Evolutionary conservation across 2,888 invertebrate species (phyloP).

Genomic region (Caenorhabditis plicata): DNA sequence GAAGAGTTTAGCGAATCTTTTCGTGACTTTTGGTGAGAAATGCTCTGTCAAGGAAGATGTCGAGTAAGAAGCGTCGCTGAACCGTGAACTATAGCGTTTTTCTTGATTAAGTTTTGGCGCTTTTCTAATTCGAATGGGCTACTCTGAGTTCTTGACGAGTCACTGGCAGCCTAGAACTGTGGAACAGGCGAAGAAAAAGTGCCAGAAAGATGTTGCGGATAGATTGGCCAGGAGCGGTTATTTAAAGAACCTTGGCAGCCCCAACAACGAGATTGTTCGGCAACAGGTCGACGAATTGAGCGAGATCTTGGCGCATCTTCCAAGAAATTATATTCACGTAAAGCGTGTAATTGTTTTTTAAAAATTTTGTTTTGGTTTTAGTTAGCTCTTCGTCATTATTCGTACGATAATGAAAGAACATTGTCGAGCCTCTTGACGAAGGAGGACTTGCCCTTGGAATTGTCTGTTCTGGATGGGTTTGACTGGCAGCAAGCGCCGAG

Average conservation of each 20-base stretch:
- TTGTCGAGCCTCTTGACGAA: slow-evolving; percentile 25
- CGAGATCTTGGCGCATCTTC: slow-evolving; percentile 18
- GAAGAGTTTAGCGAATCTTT: too few species aligned
- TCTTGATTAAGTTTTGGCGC: too few species aligned
- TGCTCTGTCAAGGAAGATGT: too few species aligned
- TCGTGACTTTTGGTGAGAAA: too few species aligned
- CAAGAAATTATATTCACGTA: slow-evolving; percentile 19
- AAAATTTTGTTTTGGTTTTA: slow-evolving; percentile 15
- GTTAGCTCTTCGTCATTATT: slow-evolving; percentile 49
- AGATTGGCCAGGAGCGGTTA: slow-evolving; percentile 16
- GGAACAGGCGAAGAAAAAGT: slow-evolving; percentile 8
- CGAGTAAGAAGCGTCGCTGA: too few species aligned
- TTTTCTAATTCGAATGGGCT: too few species aligned
- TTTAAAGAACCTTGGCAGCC: slow-evolving; percentile 12
- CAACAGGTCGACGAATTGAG: slow-evolving; percentile 13
- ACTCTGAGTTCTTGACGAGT: slow-evolving; percentile 7
- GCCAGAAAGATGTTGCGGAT: slow-evolving; percentile 16
- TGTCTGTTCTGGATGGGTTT: slow-evolving; percentile 19
- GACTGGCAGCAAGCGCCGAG: slow-evolving; percentile 7
- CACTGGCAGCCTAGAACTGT: too few species aligned
- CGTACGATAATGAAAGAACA: slow-evolving; percentile 37
- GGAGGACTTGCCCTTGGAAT: slow-evolving; percentile 41
- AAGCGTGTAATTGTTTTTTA: background rate
- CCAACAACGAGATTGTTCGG: slow-evolving; percentile 6
- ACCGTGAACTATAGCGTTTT: too few species aligned